These are phyloP conservation scores for Lophius americanus DNA, from an alignment of 2,797 vertebrate species.

Conservation along the genomic window DNA sequence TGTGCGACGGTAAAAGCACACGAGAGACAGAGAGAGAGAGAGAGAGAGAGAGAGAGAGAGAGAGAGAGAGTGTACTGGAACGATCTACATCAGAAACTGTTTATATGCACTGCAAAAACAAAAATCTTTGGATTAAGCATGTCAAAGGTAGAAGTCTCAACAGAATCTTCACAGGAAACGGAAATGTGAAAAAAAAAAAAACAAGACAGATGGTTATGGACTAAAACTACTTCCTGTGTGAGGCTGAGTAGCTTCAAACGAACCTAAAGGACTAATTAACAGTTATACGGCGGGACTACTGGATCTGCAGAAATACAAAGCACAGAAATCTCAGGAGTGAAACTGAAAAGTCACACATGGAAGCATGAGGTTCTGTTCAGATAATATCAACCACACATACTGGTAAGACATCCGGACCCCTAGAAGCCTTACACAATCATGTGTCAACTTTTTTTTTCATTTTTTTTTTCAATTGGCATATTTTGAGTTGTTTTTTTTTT, in stretches of 20 bases:
- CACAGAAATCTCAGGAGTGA: slow-evolving; percentile 48
- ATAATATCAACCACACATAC: slow-evolving; percentile 48
- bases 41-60: too few species aligned
- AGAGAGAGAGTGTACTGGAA: slow-evolving; percentile 38
- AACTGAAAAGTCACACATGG: slow-evolving; percentile 47
- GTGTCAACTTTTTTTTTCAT: slow-evolving; percentile 59
- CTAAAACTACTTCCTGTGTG: slow-evolving; percentile 31
- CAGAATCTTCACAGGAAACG: slow-evolving; percentile 55
- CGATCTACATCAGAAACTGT: slow-evolving; percentile 69
- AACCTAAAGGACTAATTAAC: slow-evolving; percentile 14
- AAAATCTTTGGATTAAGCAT: slow-evolving; percentile 82
- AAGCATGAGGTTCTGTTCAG: slow-evolving; percentile 55
- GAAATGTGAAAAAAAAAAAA: not conserved
- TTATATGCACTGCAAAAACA: slow-evolving; percentile 72
- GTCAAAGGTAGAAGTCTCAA: slow-evolving; percentile 68
- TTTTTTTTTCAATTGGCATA: slow-evolving; percentile 44
- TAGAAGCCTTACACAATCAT: slow-evolving; percentile 69
- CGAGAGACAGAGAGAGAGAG: not conserved
- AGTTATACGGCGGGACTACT: slow-evolving; percentile 21
- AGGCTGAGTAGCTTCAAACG: slow-evolving; percentile 20
- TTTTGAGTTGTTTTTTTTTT: slow-evolving; percentile 40
- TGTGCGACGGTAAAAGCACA: slow-evolving; percentile 70
- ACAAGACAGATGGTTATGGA: slow-evolving; percentile 19
- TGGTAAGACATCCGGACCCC: slow-evolving; percentile 58
- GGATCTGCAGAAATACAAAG: slow-evolving; percentile 29